phyloP scores from a whole-genome alignment of 2,113 vertebrate species.

The Chionodraco myersi region DNA sequence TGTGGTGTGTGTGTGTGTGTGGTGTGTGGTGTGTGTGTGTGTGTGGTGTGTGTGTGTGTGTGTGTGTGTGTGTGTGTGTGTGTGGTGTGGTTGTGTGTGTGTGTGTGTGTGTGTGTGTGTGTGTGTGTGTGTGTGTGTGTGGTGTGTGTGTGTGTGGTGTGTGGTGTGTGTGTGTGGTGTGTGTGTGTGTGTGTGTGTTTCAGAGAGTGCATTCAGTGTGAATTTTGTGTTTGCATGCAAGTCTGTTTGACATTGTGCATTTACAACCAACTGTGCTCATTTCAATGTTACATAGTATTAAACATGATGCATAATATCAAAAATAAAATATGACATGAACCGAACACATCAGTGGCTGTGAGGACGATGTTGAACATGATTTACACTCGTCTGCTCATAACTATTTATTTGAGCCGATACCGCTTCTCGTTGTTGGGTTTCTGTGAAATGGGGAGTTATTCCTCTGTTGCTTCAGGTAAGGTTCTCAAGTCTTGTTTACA shows the following conservation, averaged over 20 bases:
- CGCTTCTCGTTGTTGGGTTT: slow-evolving; percentile 29
- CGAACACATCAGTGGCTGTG: neutral
- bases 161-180: neutral
- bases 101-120: neutral
- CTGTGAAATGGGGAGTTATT: slow-evolving; percentile 16
- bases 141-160: neutral
- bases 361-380: slow-evolving; percentile 20
- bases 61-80: no score
- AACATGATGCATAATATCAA: neutral
- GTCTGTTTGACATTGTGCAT: slow-evolving; percentile 24
- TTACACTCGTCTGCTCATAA: slow-evolving; percentile 27
- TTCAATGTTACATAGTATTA: neutral
- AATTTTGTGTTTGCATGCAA: slow-evolving; percentile 31
- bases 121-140: neutral
- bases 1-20: neutral
- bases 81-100: neutral
- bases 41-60: neutral
- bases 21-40: no score
- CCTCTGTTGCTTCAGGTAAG: slow-evolving; percentile 50
- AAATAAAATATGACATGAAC: neutral
- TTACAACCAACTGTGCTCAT: neutral
- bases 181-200: slow-evolving; percentile 9
- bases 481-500: slow-evolving; percentile 64
- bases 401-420: slow-evolving; percentile 39
- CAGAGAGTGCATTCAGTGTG: slow-evolving; percentile 31